Conservation (phyloP, 1,140 invertebrate genomes). For the Lanistes nyassanus region DNA sequence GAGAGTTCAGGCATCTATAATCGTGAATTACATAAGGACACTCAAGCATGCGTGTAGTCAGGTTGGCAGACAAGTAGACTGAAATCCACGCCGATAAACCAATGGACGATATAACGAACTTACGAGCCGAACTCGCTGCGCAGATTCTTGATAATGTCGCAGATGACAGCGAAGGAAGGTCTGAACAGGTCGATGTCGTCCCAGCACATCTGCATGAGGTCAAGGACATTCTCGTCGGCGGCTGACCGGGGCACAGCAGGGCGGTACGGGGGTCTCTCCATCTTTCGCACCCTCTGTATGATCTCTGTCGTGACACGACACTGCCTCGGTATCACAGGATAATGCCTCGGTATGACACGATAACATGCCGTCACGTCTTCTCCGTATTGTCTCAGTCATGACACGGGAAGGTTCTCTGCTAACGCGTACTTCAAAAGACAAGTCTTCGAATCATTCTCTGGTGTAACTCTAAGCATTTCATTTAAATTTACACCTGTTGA, state of each 20-base stretch:
- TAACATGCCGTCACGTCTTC: background rate
- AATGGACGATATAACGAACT: background rate
- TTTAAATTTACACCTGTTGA: no score
- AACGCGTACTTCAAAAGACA: no score
- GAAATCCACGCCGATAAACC: background rate
- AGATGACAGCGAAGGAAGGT: constrained; percentile 44
- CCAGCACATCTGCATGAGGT: constrained; percentile 53
- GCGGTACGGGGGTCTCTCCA: constrained; percentile 2
- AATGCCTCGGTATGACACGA: no score
- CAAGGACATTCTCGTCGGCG: constrained; percentile 32
- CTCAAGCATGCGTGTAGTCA: no score
- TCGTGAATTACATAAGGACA: no score
- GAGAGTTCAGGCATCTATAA: no score
- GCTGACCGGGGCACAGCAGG: background rate
- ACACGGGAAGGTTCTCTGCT: no score
- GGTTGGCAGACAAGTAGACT: background rate
- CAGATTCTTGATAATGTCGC: constrained; percentile 36
- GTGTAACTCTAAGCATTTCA: no score
- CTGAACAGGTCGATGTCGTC: constrained; percentile 47
- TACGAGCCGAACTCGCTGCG: background rate
- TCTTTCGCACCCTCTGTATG: background rate
- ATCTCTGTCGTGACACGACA: background rate
- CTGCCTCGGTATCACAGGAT: no score
- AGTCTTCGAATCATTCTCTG: no score
- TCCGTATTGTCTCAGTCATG: no score